A percentile compares a stretch with the other conserved stretches of the same genome.
Evolutionary conservation across 2,888 invertebrate genomes (phyloP).

Genomic region (Apodemia duryi): DNA sequence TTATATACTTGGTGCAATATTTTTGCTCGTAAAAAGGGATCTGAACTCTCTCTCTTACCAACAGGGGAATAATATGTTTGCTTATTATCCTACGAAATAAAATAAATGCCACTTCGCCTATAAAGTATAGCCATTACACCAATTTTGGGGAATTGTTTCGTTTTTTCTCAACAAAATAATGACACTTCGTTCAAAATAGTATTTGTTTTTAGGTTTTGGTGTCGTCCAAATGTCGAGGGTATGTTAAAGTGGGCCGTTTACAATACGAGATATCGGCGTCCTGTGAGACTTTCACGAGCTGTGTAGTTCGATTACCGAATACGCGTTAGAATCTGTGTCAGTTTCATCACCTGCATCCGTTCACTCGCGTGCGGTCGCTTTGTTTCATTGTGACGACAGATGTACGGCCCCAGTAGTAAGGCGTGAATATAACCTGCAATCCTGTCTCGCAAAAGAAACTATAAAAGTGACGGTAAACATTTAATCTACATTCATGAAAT

Average conservation of each 20-base stretch:
- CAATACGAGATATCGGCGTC: slow-evolving; percentile 68
- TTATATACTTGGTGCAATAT: too few relatives aligned
- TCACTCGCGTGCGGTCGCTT: slow-evolving; percentile 55
- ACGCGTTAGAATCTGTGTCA: slow-evolving; percentile 78
- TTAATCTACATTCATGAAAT: too few relatives aligned
- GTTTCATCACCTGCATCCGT: slow-evolving; percentile 72
- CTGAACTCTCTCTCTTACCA: too few relatives aligned
- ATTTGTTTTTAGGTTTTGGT: slow-evolving; percentile 66
- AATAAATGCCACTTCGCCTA: too few relatives aligned
- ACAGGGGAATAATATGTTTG: too few relatives aligned
- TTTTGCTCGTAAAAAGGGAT: too few relatives aligned
- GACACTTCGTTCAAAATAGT: slow-evolving; percentile 20
- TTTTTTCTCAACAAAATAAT: slow-evolving; percentile 14
- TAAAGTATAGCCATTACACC: too few relatives aligned
- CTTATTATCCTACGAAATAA: too few relatives aligned
- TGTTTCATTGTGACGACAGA: slow-evolving; percentile 40
- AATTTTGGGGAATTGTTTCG: neutral
- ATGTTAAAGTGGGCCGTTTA: slow-evolving; percentile 64
- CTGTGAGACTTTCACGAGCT: slow-evolving; percentile 76
- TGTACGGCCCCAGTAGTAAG: slow-evolving; percentile 32
- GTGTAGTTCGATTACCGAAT: slow-evolving; percentile 77
- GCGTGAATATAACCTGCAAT: slow-evolving; percentile 34
- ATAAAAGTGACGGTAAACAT: neutral
- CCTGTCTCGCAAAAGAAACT: slow-evolving; percentile 16
- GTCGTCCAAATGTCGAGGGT: slow-evolving; percentile 67